Evolutionary conservation across 1,140 invertebrate species (phyloP).

Genomic region (Grapholita molesta): DNA sequence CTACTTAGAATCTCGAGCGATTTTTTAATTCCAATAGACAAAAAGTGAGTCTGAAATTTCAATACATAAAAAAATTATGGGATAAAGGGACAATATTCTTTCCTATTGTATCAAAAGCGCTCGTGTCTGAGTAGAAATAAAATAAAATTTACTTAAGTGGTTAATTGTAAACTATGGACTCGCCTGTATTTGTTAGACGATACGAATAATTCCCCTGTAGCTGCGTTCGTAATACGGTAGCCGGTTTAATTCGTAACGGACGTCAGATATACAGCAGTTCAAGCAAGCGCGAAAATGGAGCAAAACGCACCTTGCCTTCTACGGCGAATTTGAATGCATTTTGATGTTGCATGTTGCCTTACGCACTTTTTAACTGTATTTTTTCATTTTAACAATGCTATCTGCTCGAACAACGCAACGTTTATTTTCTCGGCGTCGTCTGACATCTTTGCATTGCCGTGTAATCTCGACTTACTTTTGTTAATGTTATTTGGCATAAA

Average conservation of each 20-base stretch:
- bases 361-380: conserved; percentile 1
- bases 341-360: conserved; percentile 13
- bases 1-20: too few relatives aligned
- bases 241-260: conserved; percentile 17
- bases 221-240: conserved; percentile 10
- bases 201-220: background rate
- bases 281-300: conserved; percentile 11
- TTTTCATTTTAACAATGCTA: conserved; percentile 12
- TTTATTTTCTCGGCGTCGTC: background rate
- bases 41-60: too few relatives aligned
- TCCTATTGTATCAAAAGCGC: too few relatives aligned
- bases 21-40: too few relatives aligned
- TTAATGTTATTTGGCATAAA: background rate
- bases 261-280: conserved; percentile 11
- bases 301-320: conserved; percentile 5
- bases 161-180: background rate
- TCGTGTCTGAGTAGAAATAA: too few relatives aligned
- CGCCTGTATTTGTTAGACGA: background rate
- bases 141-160: background rate
- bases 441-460: background rate
- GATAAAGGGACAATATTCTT: too few relatives aligned
- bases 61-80: too few relatives aligned
- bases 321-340: conserved; percentile 12
- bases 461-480: background rate
- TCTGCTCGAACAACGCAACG: background rate